Evolutionary conservation across 2,888 invertebrate species (phyloP).

Genomic region (Branchinecta sandiegonensis): DNA sequence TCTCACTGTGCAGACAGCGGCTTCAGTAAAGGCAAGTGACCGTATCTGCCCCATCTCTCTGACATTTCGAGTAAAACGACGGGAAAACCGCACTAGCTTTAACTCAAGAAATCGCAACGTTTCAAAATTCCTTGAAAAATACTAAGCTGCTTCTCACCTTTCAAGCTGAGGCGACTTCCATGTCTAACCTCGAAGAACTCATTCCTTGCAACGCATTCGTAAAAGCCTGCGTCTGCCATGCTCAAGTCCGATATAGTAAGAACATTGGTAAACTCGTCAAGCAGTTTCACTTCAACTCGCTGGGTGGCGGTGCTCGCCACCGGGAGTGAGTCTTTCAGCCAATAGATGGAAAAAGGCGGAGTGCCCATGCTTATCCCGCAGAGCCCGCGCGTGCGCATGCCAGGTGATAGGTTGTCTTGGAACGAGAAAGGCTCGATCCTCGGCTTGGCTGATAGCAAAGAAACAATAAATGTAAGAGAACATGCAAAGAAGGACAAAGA

Average conservation of each 20-base stretch:
- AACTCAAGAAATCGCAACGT: too few relatives aligned
- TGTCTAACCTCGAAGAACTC: neutral
- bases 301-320: neutral
- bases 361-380: slow-evolving; percentile 66
- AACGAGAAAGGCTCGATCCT: slow-evolving; percentile 71
- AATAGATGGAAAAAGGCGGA: slow-evolving; percentile 59
- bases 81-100: too few relatives aligned
- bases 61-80: too few relatives aligned
- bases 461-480: neutral
- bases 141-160: neutral
- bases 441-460: slow-evolving; percentile 54
- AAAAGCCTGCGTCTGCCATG: neutral
- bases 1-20: too few relatives aligned
- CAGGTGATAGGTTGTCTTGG: slow-evolving; percentile 65
- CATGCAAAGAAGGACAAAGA: neutral
- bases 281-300: slow-evolving; percentile 2
- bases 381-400: slow-evolving; percentile 63
- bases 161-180: neutral
- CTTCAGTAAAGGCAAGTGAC: too few relatives aligned
- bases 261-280: slow-evolving; percentile 6
- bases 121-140: too few relatives aligned
- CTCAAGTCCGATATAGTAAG: neutral
- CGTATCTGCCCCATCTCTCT: too few relatives aligned
- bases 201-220: slow-evolving; percentile 7
- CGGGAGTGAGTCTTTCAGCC: slow-evolving; percentile 54